These are phyloP conservation scores for Chiropotes sagulatus DNA, from an alignment of 2,797 vertebrate species.

Conservation along the genomic window DNA sequence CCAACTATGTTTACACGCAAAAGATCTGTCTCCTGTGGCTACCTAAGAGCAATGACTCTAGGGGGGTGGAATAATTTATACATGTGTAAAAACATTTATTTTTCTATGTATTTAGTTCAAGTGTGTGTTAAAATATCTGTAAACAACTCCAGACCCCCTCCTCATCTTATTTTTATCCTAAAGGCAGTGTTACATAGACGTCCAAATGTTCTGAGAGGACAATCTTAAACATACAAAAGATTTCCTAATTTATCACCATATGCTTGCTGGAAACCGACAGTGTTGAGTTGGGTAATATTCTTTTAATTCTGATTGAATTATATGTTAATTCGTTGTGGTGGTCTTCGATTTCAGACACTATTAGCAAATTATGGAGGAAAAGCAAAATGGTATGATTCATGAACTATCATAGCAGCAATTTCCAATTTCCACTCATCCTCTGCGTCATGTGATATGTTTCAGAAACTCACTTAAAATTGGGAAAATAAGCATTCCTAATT, in stretches of 20 bases:
- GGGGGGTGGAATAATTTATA: not conserved
- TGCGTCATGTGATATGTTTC: conserved; percentile 54
- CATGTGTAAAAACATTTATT: not conserved
- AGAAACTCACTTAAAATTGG: conserved; percentile 74
- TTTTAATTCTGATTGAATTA: not conserved
- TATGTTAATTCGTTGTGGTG: not conserved
- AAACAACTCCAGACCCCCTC: not conserved
- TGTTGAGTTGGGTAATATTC: not conserved
- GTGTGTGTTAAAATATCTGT: not conserved
- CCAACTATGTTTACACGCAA: not conserved
- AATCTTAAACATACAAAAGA: not conserved
- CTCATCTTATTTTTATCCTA: not conserved
- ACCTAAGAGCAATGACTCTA: not conserved
- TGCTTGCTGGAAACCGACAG: not conserved
- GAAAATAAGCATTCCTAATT: conserved; percentile 74
- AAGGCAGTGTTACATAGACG: not conserved
- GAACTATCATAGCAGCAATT: conserved; percentile 46
- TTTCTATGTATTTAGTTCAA: not conserved
- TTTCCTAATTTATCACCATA: not conserved
- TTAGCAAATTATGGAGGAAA: not conserved
- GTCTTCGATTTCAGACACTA: conserved; percentile 28
- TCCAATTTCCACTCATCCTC: conserved; percentile 45
- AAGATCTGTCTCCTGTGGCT: not conserved
- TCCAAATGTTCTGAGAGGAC: not conserved
- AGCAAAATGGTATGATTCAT: not conserved